phyloP scores from a whole-genome alignment of 92 coral and sea anemone genomes.

The Phymanthus crucifer region DNA sequence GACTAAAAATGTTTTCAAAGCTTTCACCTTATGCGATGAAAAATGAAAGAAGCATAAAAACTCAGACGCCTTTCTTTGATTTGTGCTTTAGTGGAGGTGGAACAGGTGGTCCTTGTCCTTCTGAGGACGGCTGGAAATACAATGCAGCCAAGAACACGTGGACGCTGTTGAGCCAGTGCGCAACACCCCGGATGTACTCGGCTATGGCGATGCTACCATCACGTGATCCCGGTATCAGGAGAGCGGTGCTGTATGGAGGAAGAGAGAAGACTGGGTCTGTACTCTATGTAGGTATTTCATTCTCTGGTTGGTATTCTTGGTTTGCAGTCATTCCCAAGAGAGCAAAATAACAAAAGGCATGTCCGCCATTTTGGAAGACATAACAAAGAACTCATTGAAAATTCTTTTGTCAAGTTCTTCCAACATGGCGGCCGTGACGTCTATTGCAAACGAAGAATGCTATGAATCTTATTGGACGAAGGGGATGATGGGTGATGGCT shows the following conservation, averaged over 20 bases:
- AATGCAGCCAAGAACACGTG: conserved; percentile 60
- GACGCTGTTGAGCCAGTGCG: conserved; percentile 77
- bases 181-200: conserved; percentile 80
- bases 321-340: not conserved
- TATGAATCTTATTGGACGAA: no score
- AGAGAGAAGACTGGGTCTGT: conserved; percentile 70
- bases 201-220: conserved; percentile 96
- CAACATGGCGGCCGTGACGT: not conserved
- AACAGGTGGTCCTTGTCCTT: conserved; percentile 96
- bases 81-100: conserved; percentile 74
- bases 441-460: not conserved
- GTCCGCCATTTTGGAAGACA: not conserved
- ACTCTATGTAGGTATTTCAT: conserved; percentile 61
- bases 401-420: not conserved
- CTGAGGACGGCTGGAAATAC: conserved; percentile 91
- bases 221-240: conserved; percentile 44
- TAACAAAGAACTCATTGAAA: not conserved
- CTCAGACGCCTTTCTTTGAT: not conserved
- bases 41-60: no score
- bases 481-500: not conserved
- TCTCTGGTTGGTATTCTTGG: not conserved
- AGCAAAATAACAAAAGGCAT: no score
- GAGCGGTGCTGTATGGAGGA: conserved; percentile 95
- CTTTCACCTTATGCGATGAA: not conserved
- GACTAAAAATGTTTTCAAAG: no score